Evolutionary conservation across 2,113 vertebrate genomes (phyloP), one percentile per base, ranked within the genome.

Genomic region (Pogona vitticeps): DNA sequence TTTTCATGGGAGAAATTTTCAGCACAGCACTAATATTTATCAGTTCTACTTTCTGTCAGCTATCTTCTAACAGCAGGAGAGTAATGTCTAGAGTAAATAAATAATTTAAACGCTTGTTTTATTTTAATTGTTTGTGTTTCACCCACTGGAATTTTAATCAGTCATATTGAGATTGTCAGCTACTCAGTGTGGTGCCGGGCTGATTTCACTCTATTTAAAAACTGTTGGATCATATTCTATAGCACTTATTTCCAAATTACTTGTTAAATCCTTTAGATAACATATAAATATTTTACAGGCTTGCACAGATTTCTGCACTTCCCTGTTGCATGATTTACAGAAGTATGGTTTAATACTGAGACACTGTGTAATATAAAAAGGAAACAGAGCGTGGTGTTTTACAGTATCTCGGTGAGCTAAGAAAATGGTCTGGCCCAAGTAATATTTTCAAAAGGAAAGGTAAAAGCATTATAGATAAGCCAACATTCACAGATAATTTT

Each of bases 271-370:
- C 9, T 6, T 46, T 63, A 40, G 28, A 63, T 63, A 76, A 75
- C 71, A 40, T 65, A 84, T 84, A 33, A 46, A 84, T 76, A 46
- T 36, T 84, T 76, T 38, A 84, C n/a, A 23, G 12, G 42, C 13
- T 65, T 65, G 21, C 46, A 82, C 31, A 83, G 36, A 36, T 21
- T 4, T 72, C 68, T 73, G 52, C 52, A 83, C 58, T 83, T 73
- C 46, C 14, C 18, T 84, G 10, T 46, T 67, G 59, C 28, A 42
- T 65, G 18, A 23, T 76, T 84, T 76, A 65, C 31, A 46, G 21
- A 36, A 76, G 59, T 76, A 84, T 20, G 12, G 33, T 59, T 80
- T 71, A 61, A 38, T 40, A 40, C 26, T 13, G 33, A 73, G 70
- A 70, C 31, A n/a, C 23, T n/a, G 26, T 67, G 61, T 81, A 68